These are phyloP conservation scores for Drosophila niveifrons DNA, from an alignment of 2,888 invertebrate genomes.

Conservation along the genomic window DNA sequence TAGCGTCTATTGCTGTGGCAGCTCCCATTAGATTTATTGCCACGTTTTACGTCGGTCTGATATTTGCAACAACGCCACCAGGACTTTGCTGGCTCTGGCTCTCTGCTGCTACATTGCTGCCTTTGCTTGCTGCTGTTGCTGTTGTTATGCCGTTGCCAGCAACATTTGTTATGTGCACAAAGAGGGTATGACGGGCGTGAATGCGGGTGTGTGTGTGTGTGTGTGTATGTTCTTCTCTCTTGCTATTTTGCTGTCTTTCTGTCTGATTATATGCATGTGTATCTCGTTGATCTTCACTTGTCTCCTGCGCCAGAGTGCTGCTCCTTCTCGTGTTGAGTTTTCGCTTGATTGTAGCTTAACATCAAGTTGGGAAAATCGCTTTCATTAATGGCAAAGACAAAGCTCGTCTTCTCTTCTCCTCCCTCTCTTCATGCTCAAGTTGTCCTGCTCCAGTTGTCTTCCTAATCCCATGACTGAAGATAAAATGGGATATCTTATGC, in stretches of 20 bases:
- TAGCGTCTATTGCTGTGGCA: slow-evolving; percentile 54
- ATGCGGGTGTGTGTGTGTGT: slow-evolving; percentile 34
- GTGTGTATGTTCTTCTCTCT: slow-evolving; percentile 28
- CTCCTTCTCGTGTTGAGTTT: slow-evolving; percentile 18
- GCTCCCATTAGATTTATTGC: slow-evolving; percentile 83
- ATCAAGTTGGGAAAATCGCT: slow-evolving; percentile 80
- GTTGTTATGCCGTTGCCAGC: slow-evolving; percentile 46
- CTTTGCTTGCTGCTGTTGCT: slow-evolving; percentile 21
- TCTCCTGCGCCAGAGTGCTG: slow-evolving; percentile 34
- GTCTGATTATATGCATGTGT: slow-evolving; percentile 7
- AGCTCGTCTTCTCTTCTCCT: slow-evolving; percentile 33
- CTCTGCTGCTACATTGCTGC: slow-evolving; percentile 15
- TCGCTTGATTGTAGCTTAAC: slow-evolving; percentile 43
- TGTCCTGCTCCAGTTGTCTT: slow-evolving; percentile 49
- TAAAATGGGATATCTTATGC: slow-evolving; percentile 11
- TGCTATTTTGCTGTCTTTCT: background rate
- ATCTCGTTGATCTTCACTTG: slow-evolving; percentile 49
- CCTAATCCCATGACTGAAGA: slow-evolving; percentile 23
- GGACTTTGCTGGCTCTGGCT: slow-evolving; percentile 21
- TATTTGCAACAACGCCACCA: slow-evolving; percentile 51
- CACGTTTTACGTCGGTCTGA: slow-evolving; percentile 75
- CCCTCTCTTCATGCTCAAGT: slow-evolving; percentile 16
- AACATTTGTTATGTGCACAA: slow-evolving; percentile 51
- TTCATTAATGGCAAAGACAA: slow-evolving; percentile 77
- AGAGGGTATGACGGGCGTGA: slow-evolving; percentile 19